phyloP scores from a whole-genome alignment of 2,888 invertebrate genomes.

The Mamestra brassicae region DNA sequence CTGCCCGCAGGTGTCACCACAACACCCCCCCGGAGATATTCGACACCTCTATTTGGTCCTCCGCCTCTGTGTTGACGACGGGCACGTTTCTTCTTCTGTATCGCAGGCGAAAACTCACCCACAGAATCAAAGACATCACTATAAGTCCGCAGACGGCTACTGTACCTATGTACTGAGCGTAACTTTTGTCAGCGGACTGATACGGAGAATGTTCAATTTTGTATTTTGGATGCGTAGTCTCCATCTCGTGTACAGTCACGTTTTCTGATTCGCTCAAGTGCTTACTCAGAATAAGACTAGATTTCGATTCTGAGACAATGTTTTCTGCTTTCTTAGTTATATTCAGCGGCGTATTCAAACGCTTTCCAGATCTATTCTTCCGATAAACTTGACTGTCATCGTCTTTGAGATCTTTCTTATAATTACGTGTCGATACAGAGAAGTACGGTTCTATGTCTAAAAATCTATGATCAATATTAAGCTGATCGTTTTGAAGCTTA shows the following conservation, averaged over 20 bases:
- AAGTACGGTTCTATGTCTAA: constrained; percentile 75
- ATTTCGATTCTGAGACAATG: constrained; percentile 64
- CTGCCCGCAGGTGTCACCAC: constrained; percentile 93
- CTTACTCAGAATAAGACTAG: constrained; percentile 67
- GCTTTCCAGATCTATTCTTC: constrained; percentile 79
- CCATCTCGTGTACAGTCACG: constrained; percentile 70
- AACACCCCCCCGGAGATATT: constrained; percentile 92
- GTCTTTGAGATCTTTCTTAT: constrained; percentile 70
- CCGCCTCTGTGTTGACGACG: constrained; percentile 75
- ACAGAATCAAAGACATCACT: constrained; percentile 89
- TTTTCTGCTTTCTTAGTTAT: constrained; percentile 68
- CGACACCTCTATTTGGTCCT: constrained; percentile 92
- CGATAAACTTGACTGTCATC: constrained; percentile 63
- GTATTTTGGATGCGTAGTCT: constrained; percentile 77
- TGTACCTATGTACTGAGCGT: constrained; percentile 89
- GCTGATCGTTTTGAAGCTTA: constrained; percentile 80
- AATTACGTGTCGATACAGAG: constrained; percentile 67
- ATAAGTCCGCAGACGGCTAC: constrained; percentile 91
- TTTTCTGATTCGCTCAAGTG: constrained; percentile 72
- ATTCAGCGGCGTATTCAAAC: constrained; percentile 83
- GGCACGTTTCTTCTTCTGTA: constrained; percentile 82
- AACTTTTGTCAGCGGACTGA: constrained; percentile 78
- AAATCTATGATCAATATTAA: constrained; percentile 80
- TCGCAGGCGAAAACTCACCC: constrained; percentile 86
- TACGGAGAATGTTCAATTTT: constrained; percentile 84